Conservation (phyloP, 1,140 invertebrate species). For the Augochlora pura region DNA sequence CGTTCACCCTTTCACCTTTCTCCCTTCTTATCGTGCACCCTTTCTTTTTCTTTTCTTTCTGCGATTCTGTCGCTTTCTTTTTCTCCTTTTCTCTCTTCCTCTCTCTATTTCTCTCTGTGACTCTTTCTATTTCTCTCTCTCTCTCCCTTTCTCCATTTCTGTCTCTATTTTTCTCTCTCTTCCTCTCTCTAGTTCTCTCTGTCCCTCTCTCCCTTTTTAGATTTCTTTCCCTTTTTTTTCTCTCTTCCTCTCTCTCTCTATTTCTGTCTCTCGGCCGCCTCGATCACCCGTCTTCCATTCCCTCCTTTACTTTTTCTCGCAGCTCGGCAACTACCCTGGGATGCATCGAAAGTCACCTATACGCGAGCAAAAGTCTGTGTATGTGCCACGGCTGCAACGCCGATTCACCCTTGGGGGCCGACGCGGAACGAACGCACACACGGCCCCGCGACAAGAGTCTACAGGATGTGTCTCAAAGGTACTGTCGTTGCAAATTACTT, state of each 20-base stretch:
- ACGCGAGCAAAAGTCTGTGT: constrained; percentile 17
- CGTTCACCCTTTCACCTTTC: too few relatives aligned
- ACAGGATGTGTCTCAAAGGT: constrained; percentile 19
- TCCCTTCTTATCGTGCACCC: too few relatives aligned
- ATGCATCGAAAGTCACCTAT: constrained; percentile 55
- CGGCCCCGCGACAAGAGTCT: not conserved
- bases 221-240: too few relatives aligned
- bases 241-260: too few relatives aligned
- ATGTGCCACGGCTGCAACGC: constrained; percentile 15
- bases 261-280: too few relatives aligned
- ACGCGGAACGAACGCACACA: constrained; percentile 28
- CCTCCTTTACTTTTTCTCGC: constrained; percentile 23
- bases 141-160: too few relatives aligned
- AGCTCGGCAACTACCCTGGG: constrained; percentile 22
- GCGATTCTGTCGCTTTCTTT: not conserved
- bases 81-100: not conserved
- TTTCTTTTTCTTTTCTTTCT: too few relatives aligned
- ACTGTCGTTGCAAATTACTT: constrained; percentile 57
- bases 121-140: constrained; percentile 10
- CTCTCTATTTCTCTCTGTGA: too few relatives aligned
- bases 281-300: too few relatives aligned
- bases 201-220: too few relatives aligned
- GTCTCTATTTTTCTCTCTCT: not conserved
- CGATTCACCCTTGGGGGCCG: constrained; percentile 53
- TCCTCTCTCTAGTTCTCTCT: not conserved